phyloP scores from a whole-genome alignment of 2,113 vertebrate genomes.

The Corydoras maculifer region DNA sequence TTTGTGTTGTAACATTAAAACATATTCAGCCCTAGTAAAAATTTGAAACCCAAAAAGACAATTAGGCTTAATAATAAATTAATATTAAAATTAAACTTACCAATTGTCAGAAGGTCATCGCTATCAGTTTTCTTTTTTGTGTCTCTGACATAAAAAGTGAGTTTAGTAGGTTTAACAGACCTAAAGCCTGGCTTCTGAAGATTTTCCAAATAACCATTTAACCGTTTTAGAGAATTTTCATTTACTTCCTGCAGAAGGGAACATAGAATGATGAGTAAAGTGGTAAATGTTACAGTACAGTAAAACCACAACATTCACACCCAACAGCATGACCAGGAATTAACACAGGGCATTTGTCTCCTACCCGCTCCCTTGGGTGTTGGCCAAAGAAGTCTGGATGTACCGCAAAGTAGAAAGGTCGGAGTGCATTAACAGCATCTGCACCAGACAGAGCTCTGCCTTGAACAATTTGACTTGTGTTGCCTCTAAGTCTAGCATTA shows the following conservation, averaged over 20 bases:
- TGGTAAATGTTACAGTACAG: not conserved
- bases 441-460: constrained; percentile 78
- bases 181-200: constrained; percentile 78
- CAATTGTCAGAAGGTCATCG: constrained; percentile 59
- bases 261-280: not conserved
- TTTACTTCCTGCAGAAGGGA: constrained; percentile 79
- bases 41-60: too few relatives aligned
- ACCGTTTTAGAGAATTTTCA: constrained; percentile 91
- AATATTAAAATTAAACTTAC: constrained; percentile 53
- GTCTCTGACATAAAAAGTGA: constrained; percentile 90
- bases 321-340: not conserved
- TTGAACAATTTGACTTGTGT: constrained; percentile 54
- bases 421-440: constrained; percentile 85
- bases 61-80: too few relatives aligned
- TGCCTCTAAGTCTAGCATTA: constrained; percentile 66
- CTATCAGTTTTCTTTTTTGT: constrained; percentile 67
- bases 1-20: too few relatives aligned
- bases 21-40: too few relatives aligned
- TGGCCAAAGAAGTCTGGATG: constrained; percentile 98
- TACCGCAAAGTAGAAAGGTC: constrained; percentile 95
- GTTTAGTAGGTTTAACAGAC: constrained; percentile 74
- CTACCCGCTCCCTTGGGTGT: constrained; percentile 87
- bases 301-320: not conserved
- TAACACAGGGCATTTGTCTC: not conserved
- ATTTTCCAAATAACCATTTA: constrained; percentile 89